Conservation (phyloP, 2,797 vertebrate genomes). For the Clarias platycephalus region DNA sequence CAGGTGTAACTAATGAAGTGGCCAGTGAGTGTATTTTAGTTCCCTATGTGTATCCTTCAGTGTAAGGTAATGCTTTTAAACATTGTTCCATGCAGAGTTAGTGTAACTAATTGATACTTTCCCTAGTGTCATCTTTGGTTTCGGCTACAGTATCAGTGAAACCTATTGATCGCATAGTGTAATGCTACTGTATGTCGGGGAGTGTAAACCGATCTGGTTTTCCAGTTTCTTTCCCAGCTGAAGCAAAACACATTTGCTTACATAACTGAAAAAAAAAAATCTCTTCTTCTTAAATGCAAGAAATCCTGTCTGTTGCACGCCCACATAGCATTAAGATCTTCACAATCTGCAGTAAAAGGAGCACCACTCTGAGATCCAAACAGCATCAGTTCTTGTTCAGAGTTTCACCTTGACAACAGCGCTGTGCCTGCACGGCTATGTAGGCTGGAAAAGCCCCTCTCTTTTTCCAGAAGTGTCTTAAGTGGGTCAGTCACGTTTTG, state of each 20-base stretch:
- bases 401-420: slow-evolving; percentile 56
- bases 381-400: slow-evolving; percentile 29
- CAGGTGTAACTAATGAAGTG: too few relatives aligned
- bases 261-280: slow-evolving; percentile 20
- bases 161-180: slow-evolving; percentile 8
- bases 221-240: slow-evolving; percentile 3
- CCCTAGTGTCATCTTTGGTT: slow-evolving; percentile 22
- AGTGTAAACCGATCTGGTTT: slow-evolving; percentile 13
- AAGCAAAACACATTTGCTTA: slow-evolving; percentile 36
- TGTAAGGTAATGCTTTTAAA: slow-evolving; percentile 35
- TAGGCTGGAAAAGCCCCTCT: slow-evolving; percentile 74
- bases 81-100: not conserved
- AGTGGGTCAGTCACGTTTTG: slow-evolving; percentile 75
- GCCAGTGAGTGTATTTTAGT: not conserved
- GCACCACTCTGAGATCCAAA: slow-evolving; percentile 24
- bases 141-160: slow-evolving; percentile 8
- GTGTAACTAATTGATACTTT: slow-evolving; percentile 4
- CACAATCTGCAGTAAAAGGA: slow-evolving; percentile 21
- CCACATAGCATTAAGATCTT: slow-evolving; percentile 35
- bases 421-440: slow-evolving; percentile 50
- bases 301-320: slow-evolving; percentile 34
- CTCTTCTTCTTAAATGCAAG: slow-evolving; percentile 27
- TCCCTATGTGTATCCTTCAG: slow-evolving; percentile 12
- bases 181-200: not conserved
- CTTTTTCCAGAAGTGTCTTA: slow-evolving; percentile 71